Evolutionary conservation across 2,113 vertebrate genomes (phyloP), one percentile per base, ranked within the genome.

Genomic region (Tympanuchus pallidicinctus): DNA sequence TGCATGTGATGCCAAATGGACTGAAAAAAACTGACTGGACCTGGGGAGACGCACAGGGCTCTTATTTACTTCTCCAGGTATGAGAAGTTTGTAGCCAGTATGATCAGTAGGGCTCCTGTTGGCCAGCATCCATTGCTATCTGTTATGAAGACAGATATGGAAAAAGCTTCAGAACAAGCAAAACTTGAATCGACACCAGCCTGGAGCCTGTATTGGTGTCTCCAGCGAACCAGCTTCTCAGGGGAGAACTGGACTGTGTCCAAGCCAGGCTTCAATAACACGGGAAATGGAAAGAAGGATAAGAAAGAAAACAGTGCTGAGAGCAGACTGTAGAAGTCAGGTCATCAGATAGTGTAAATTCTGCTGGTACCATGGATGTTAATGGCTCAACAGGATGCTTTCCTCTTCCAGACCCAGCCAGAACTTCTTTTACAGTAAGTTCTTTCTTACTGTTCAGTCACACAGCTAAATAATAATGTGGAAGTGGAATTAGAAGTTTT

Each of bases 301-400:
- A 82, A 82, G 64, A 86, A 87, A 92, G 24, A 54, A 73, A 89
- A 52, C 84, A 93, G 56, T 27, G 16, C 82, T 42, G 64, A 84
- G 32, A 82, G 82, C 82, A 88, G 83, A 42, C 84, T 78, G 69
- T 20, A 61, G 65, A 90, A 94, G 61, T 93, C 40, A 57, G 88
- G 88, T 91, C 43, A 72, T 72, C 82, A 86, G 88, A 86, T 38
- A 90, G 72, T 13, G 19, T n/a, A 81, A 96, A 92, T 93, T 91
- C 45, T 91, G 34, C 69, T 75, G 82, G 89, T 72, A 93, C 50
- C 30, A 15, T 1, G 16, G 54, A 94, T 80, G 21, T 67, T 77
- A 95, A 74, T 85, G 76, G 81, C 61, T 92, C 57, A 63, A 74
- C 43, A 38, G n/a, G 54, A 74, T 59, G 28, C 87, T 91, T 85